phyloP scores from a whole-genome alignment of 2,888 invertebrate genomes.

The Petrolisthes cinctipes region DNA sequence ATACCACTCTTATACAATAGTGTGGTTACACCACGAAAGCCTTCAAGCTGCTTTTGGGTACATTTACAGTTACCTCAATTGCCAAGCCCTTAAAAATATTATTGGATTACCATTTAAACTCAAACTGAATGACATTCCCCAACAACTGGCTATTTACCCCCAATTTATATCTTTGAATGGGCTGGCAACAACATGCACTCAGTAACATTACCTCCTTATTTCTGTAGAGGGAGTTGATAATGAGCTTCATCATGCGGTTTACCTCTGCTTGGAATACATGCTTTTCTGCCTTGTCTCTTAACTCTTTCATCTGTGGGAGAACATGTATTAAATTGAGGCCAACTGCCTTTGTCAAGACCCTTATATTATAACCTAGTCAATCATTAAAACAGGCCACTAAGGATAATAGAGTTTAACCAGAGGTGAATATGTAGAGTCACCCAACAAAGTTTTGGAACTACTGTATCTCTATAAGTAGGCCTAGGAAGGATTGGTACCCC shows the following conservation, averaged over 20 bases:
- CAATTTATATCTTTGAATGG: too few relatives aligned
- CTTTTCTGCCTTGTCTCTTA: slow-evolving; percentile 89
- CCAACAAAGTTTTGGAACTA: too few relatives aligned
- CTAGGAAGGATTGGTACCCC: too few relatives aligned
- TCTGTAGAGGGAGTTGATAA: slow-evolving; percentile 98
- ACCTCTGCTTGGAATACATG: slow-evolving; percentile 91
- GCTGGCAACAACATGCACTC: too few relatives aligned
- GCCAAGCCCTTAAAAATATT: too few relatives aligned
- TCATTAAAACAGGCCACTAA: background rate
- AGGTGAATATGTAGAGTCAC: too few relatives aligned
- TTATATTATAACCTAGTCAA: background rate
- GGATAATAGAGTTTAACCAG: background rate
- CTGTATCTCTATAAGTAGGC: too few relatives aligned
- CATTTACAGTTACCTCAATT: background rate
- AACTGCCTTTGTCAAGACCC: background rate
- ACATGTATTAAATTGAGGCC: background rate
- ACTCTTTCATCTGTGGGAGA: slow-evolving; percentile 80
- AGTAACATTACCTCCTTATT: slow-evolving; percentile 87
- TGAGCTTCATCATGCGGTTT: slow-evolving; percentile 99
- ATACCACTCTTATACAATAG: too few relatives aligned
- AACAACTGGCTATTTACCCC: too few relatives aligned
- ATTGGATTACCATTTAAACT: background rate
- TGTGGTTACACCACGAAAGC: too few relatives aligned
- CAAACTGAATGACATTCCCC: background rate
- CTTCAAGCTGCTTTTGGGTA: background rate